Base-by-base conservation (phyloP, 2,888 invertebrate species). In the Pollenia labialis region DNA sequence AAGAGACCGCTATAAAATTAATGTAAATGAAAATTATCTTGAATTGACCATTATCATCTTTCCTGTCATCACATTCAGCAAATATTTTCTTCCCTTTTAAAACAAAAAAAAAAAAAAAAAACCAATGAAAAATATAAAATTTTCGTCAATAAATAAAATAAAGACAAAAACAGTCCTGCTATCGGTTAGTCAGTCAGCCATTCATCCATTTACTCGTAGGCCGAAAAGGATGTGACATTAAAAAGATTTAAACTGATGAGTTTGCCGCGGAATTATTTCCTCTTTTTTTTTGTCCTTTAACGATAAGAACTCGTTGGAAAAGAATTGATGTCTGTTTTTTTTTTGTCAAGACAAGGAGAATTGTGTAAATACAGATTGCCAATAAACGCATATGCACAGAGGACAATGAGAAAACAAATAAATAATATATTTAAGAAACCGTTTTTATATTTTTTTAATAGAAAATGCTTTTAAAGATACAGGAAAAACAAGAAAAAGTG, bases 261-360 rank as follows among this genome's bases (percentile, higher is more conserved):
- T 14, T 71, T 62, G 52, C 32, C 42, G 54, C 46, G 40, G 23
- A 18, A 16, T 48, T 58, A 18, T 48, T 56, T 12, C 44, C 11
- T 16, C 14, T 32, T 44, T 3, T 40, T 68, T 32, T 16, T 76
- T 46, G 32, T 46, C 32, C 18, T 48, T 74, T 60, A 48, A 60
- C 54, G 48, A 32, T 32, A 32, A 32, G 32, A 32, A 40, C 16
- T 52, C 7, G 52, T 42, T 50, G 40, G 8, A 40, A 14, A 48
- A 40, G 40, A 74, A 62, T 50, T 62, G 46, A 48, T 68, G 77
- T 68, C 68, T 50, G 48, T 32, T 69, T 69, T 46, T 62, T 69
- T 8, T 32, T 16, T 52, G 32, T 56, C 18, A 23, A 23, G 14
- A 52, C 71, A 60, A 32, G 42, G 40, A 46, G 40, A 69, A 75